Percentiles rank a stretch among this genome's conserved stretches.
Conservation (phyloP, 2,113 vertebrate genomes). For the Cygnus atratus region DNA sequence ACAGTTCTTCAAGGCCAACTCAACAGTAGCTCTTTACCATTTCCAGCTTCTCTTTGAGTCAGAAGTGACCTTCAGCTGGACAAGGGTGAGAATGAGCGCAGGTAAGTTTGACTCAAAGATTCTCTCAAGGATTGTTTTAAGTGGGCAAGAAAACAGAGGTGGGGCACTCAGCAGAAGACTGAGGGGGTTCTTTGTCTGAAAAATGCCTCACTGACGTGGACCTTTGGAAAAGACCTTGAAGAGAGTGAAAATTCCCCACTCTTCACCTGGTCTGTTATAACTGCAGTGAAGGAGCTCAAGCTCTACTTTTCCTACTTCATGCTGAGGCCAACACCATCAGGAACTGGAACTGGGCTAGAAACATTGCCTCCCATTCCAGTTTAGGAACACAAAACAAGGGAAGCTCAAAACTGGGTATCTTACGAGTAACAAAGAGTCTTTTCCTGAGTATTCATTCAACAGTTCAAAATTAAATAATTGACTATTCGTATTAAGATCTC, state of each 20-base stretch:
- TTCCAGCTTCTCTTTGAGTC: neutral
- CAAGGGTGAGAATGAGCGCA: neutral
- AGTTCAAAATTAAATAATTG: neutral
- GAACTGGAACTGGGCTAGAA: neutral
- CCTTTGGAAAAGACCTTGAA: neutral
- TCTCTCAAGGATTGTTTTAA: neutral
- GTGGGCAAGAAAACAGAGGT: neutral
- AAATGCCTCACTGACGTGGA: neutral
- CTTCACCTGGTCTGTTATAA: neutral
- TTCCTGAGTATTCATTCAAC: neutral
- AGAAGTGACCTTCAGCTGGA: neutral
- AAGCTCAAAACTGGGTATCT: neutral
- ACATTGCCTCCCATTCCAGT: neutral
- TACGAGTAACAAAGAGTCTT: neutral
- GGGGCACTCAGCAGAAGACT: neutral
- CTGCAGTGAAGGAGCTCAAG: neutral
- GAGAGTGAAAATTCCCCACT: neutral
- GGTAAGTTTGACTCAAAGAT: neutral
- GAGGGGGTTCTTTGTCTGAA: neutral
- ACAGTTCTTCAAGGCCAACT: neutral
- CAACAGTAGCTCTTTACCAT: neutral
- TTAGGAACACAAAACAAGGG: neutral
- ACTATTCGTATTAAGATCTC: neutral
- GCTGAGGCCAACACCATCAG: neutral
- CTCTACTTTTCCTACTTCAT: neutral